Base-by-base conservation (phyloP, 2,797 vertebrate genomes). In the Channallabes apus region DNA sequence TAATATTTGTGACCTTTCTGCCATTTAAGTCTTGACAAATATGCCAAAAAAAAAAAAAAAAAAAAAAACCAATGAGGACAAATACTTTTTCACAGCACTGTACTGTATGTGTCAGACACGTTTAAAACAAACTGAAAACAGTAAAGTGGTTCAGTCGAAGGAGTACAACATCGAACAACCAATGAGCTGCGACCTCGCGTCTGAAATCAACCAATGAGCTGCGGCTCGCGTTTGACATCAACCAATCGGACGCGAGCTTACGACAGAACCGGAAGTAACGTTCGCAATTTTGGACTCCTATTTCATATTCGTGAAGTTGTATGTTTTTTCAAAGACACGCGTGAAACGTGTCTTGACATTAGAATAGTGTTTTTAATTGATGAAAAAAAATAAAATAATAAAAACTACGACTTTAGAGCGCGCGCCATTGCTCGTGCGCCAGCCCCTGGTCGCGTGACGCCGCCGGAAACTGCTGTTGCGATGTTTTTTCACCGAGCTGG, bases 381-480 rank as follows among this genome's bases (percentile, higher is more conserved):
- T 2, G 5, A 15, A 0, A 1, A 1, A 6, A 41, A 41, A 35
- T 51, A 7, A 71, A 72, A 71, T n/a, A n/a, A n/a, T n/a, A n/a
- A n/a, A n/a, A n/a, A n/a, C n/a, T n/a, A 62, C 17, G 22, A 56
- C 2, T 75, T 65, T 82, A 38, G 51, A 62, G 67, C 58, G 7
- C 18, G 8, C 24, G n/a, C n/a, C 61, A 11, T 62, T 72, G 35
- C 32, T 24, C 5, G 27, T 14, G 2, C 8, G 12, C 6, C 46
- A 75, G 17, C 6, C 20, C 2, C 29, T 41, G 9, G 22, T 65
- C 14, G n/a, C 3, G 1, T 64, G 71, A 65, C 59, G 9, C 69
- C 27, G 65, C 88, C 83, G 85, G 87, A 89, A 89, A 85, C 84
- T 22, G 82, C 82, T 85, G 79, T 62, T 85, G 22, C 62, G 24